Evolutionary conservation across 2,113 vertebrate species (phyloP), one percentile per base, ranked within the genome.

Genomic region (Acanthisitta chloris): DNA sequence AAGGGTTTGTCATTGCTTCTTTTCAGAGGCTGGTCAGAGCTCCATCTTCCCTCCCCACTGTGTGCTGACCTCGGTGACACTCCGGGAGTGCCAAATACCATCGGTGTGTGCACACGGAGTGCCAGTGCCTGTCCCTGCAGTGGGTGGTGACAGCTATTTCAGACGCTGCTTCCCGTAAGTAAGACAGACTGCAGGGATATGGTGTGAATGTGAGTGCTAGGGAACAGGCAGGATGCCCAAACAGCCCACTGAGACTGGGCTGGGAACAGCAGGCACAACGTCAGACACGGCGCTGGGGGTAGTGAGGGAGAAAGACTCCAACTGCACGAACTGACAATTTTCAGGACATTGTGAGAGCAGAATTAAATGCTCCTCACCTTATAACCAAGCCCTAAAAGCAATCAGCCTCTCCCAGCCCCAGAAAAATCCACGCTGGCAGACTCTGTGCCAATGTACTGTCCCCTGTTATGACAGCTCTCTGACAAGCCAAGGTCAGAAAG

Each of bases 101-200:
- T 2, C 1, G 0, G 78, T 1, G 1, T 45, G 79, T 6, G 4
- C 74, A 11, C 86, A 25, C 3, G 0, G 48, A 23, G 86, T 14
- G 20, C 65, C 62, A 36, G 86, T 4, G 4, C 79, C 70, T 54
- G 69, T 87, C 81, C 72, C 72, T 34, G 48, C 2, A 0, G 49
- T 17, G 70, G 64, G n/a, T 25, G 64, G 54, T 74, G 71, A 42
- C 65, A 6, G 45, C 83, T 62, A 16, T 33, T 18, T 21, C 74
- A 72, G 70, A 8, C 12, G 0, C 85, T 21, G 45, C 20, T 88
- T 29, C 20, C 57, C 0, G 12, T 90, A 40, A 85, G 79, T 14
- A 9, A 72, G 67, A 33, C 4, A 25, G 42, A 5, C 19, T 64
- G 73, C 83, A 81, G 8, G 31, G 83, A 42, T 10, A 49, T 2